Conservation (phyloP, 2,113 vertebrate species). For the Campylomormyrus tamandua region DNA sequence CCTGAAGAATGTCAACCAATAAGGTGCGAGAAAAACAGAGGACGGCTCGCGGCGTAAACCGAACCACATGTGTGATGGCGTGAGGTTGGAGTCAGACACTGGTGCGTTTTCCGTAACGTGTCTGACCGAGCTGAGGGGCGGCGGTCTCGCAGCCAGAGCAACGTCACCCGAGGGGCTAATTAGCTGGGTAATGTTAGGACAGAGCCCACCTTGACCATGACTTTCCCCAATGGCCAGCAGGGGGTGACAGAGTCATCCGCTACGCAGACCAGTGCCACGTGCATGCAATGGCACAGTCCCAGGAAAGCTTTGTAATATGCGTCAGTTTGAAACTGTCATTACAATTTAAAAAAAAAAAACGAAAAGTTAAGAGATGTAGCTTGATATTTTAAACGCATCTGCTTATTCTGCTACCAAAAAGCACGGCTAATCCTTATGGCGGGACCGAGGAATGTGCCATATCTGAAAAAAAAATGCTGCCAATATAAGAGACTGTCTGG, state of each 20-base stretch:
- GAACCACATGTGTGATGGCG: neutral
- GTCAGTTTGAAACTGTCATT: neutral
- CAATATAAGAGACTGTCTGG: neutral
- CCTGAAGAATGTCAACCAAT: neutral
- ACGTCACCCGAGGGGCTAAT: neutral
- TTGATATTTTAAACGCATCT: constrained; percentile 1
- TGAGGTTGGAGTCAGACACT: neutral
- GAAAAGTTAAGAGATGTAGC: neutral
- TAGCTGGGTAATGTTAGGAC: neutral
- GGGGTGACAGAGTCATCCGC: neutral
- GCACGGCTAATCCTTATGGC: neutral
- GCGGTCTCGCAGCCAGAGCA: neutral
- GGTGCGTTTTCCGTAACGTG: neutral
- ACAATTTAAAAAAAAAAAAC: neutral
- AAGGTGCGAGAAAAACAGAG: neutral
- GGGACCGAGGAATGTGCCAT: neutral
- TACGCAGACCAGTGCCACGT: neutral
- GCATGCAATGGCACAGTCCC: neutral
- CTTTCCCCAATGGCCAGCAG: neutral
- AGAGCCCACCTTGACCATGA: neutral
- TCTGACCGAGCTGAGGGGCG: neutral
- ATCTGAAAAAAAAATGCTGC: neutral
- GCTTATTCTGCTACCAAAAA: neutral
- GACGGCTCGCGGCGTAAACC: neutral
- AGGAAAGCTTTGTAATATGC: neutral